Base-by-base conservation (phyloP, 2,797 vertebrate genomes). In the Fringilla coelebs region DNA sequence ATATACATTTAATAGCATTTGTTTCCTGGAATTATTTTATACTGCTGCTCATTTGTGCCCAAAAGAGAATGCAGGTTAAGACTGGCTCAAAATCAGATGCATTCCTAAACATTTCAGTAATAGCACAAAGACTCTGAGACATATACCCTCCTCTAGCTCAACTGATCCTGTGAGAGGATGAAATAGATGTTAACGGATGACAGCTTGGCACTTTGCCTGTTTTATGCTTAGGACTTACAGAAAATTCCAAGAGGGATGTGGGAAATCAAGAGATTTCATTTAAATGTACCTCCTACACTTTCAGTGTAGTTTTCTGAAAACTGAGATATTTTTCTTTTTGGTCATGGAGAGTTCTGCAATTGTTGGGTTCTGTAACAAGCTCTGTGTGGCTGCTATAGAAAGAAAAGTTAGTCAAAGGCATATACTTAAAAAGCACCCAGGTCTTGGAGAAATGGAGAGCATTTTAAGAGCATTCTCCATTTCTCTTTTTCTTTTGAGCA, bases 181-280 rank as follows among this genome's bases (percentile, higher is more conserved):
- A 94, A 94, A 83, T 73, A 94, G 90, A 93, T 68, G 84, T 86
- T 70, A 92, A 83, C 5, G 0, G 71, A 93, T 81, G 84, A 91
- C 60, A 94, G 76, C 68, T 90, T 82, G 88, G 86, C 48, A 40
- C 43, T 72, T 41, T 78, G 85, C 65, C 76, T 82, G 32, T 77
- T 94, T 88, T 58, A 80, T 62, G 80, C 73, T 93, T 63, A 73
- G 55, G 65, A 76, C 49, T 81, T 81, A 70, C 5, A 93, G 46
- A 58, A 84, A 66, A 58, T 58, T 74, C 32, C 45, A 49, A 43
- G 52, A 74, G 11, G 43, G 31, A 93, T 58, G 86, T 77, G 68
- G 20, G 62, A 85, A 95, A 95, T 66, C 73, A 75, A 36, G 76
- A 80, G n/a, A 72, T 81, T 88, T 94, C 46, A 78, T 84, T 45